Conservation (phyloP, 2,113 vertebrate species). For the Ochotona princeps region DNA sequence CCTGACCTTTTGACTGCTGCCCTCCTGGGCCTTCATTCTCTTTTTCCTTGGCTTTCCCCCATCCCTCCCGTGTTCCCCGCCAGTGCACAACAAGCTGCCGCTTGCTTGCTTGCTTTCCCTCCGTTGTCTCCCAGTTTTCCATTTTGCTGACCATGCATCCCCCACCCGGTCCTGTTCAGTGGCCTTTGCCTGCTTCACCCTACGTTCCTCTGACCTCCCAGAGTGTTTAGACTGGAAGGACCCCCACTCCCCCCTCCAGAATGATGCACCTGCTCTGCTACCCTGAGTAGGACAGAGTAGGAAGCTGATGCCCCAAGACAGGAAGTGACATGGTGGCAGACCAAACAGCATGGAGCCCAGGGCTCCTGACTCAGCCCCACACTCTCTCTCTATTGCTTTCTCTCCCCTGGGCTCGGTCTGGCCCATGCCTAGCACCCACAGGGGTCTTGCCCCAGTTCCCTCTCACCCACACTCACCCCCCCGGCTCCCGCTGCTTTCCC, state of each 20-base stretch:
- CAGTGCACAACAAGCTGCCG: no score
- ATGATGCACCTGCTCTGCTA: neutral
- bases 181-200: conserved; percentile 52
- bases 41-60: neutral
- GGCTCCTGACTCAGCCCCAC: neutral
- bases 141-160: neutral
- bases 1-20: conserved; percentile 4
- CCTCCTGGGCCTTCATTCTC: neutral
- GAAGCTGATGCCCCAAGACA: conserved; percentile 29
- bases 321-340: neutral
- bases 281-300: neutral
- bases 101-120: conserved; percentile 1
- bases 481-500: conserved; percentile 74
- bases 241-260: neutral
- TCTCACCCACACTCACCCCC: conserved; percentile 68
- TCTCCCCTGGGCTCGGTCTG: neutral
- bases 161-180: neutral
- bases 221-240: neutral
- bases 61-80: no score
- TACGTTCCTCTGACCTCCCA: conserved; percentile 17
- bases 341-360: neutral
- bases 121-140: neutral
- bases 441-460: neutral
- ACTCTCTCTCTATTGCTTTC: neutral
- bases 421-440: neutral